Percentiles rank a stretch among this genome's conserved stretches.
Evolutionary conservation across 1,140 invertebrate genomes (phyloP).

Genomic region (Chelonus insularis): DNA sequence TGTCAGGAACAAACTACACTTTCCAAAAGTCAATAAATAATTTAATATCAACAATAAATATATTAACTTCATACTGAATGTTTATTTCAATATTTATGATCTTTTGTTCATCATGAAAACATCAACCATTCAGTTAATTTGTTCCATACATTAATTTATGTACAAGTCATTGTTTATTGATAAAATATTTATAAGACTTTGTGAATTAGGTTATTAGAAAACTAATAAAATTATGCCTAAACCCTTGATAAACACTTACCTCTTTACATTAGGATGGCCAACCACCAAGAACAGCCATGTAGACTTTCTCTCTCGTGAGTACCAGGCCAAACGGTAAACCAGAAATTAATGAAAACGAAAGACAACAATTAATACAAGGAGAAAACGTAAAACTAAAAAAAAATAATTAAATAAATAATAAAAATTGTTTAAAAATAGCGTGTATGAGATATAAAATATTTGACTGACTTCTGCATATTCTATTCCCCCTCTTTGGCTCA

Average conservation of each 20-base stretch:
- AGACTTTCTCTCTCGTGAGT: conserved; percentile 34
- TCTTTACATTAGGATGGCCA: conserved; percentile 1
- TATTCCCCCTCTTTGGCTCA: too few species aligned
- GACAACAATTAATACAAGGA: conserved; percentile 54
- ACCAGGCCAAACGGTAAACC: conserved; percentile 55
- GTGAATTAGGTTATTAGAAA: neutral
- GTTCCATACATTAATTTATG: too few species aligned
- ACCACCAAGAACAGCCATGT: conserved; percentile 2
- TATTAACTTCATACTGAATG: too few species aligned
- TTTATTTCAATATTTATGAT: too few species aligned
- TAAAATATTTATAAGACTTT: neutral
- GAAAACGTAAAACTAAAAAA: conserved; percentile 13
- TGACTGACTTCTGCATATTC: too few species aligned
- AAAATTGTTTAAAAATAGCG: neutral
- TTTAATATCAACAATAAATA: too few species aligned
- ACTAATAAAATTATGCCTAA: neutral
- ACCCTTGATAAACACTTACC: conserved; percentile 21
- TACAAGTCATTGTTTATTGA: too few species aligned
- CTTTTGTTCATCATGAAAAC: too few species aligned
- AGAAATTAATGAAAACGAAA: conserved; percentile 62
- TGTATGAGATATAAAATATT: neutral
- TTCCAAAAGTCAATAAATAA: too few species aligned
- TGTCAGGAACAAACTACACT: too few species aligned
- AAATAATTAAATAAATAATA: conserved; percentile 34
- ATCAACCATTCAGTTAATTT: too few species aligned